Evolutionary conservation across 37 sponge, comb jelly and placozoan genomes (phyloP), one percentile per base, ranked within the genome.

Genomic region (Ianthella basta): DNA sequence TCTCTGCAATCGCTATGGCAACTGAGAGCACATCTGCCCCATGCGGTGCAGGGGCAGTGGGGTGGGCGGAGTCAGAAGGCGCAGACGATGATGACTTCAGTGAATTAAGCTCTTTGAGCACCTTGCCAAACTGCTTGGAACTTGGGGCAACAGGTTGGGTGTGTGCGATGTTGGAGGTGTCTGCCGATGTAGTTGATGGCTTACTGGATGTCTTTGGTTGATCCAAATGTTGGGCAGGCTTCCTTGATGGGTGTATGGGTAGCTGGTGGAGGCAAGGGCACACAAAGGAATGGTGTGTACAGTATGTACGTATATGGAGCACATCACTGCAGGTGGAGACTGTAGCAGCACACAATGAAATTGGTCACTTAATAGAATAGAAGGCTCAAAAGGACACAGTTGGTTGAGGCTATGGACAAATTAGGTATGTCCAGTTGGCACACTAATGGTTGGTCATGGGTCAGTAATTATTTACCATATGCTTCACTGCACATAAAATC

Each of bases 11-110:
- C 1, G 78, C 78, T 75, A 75, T 75, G 78, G 78, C 78, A 38
- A 75, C 78, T 4, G 78, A 40, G 14, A 75, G 78, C 53, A 75
- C 78, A 75, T 75, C 78, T 16, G 78, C 78, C n/a, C 78, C 78
- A 75, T 75, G 78, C 40, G 78, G 38, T 44, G 24, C 54, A 20
- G n/a, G 41, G 24, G 41, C 78, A 4, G 78, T 21, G 23, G 32
- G 32, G 54, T 75, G 78, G 29, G 64, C 24, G 29, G 64, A 61
- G 64, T 61, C 27, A 13, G 27, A 5, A 13, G 12, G 10, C 1
- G 53, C 53, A 20, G 53, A 30, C 4, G 70, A 35, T 34, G 70
- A 69, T 1, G 41, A 18, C 54, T 50, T 75, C 25, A 50, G 1
- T 8, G 50, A 44, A 15, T 75, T 10, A 1, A 75, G 25, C 40